These are phyloP conservation scores for Cavia porcellus DNA, from an alignment of 2,113 vertebrate genomes.

Conservation along the genomic window DNA sequence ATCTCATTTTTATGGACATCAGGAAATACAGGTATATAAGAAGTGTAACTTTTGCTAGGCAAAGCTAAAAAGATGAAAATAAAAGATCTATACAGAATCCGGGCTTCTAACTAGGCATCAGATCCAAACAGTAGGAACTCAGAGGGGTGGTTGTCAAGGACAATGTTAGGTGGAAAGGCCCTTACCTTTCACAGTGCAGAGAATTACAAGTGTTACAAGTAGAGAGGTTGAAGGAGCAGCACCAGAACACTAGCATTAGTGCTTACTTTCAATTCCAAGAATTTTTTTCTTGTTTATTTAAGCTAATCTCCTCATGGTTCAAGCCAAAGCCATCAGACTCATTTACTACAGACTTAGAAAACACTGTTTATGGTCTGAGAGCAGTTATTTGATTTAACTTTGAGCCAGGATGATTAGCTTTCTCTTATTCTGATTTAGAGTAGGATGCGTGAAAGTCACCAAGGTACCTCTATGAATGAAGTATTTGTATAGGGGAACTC, in stretches of 20 bases:
- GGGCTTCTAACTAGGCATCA: background rate
- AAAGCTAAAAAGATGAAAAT: background rate
- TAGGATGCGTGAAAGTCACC: background rate
- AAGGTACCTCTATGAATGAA: background rate
- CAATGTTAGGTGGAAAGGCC: background rate
- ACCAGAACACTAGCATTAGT: background rate
- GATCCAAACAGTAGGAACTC: background rate
- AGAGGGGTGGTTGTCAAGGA: background rate
- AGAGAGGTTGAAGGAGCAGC: background rate
- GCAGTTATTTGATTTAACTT: background rate
- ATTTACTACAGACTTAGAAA: background rate
- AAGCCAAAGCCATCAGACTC: background rate
- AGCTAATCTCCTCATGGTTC: background rate
- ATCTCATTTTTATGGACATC: background rate
- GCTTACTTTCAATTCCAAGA: background rate
- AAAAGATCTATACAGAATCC: background rate
- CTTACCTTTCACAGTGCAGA: conserved; percentile 41
- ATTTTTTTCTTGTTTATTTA: conserved; percentile 49
- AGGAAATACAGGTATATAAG: background rate
- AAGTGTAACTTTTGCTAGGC: background rate
- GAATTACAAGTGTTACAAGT: background rate
- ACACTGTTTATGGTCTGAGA: background rate
- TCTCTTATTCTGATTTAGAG: background rate
- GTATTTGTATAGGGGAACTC: background rate
- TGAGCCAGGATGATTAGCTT: background rate